Evolutionary conservation across 1,140 invertebrate species (phyloP).

Genomic region (Lethocerus indicus): DNA sequence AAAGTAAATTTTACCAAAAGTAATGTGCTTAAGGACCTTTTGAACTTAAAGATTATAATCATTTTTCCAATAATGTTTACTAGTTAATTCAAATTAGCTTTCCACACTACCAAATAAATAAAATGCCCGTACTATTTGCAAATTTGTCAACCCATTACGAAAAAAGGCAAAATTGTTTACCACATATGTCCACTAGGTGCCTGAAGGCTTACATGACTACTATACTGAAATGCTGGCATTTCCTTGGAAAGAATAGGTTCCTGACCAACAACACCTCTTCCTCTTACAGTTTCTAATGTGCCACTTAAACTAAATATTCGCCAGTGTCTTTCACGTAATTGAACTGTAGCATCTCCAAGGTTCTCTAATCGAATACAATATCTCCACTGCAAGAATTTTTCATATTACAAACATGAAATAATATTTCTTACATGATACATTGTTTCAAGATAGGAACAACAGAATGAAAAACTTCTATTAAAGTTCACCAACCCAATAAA

Average conservation of each 20-base stretch:
- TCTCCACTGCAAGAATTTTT: slow-evolving; percentile 52
- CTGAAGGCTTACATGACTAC: slow-evolving; percentile 89
- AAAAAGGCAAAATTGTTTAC: slow-evolving; percentile 29
- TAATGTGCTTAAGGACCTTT: too few species aligned
- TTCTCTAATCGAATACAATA: slow-evolving; percentile 95
- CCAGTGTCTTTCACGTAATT: slow-evolving; percentile 90
- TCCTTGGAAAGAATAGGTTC: slow-evolving; percentile 78
- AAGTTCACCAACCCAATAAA: slow-evolving; percentile 64
- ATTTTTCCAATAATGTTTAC: too few species aligned
- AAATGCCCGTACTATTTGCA: slow-evolving; percentile 6
- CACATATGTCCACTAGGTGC: slow-evolving; percentile 98
- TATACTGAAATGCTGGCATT: slow-evolving; percentile 92
- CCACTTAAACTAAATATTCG: slow-evolving; percentile 89
- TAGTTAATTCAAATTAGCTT: too few species aligned
- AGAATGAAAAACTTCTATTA: not conserved
- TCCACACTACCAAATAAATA: too few species aligned
- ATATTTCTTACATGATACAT: not conserved
- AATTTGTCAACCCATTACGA: not conserved
- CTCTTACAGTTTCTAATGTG: slow-evolving; percentile 85
- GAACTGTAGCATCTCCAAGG: slow-evolving; percentile 71
- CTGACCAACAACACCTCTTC: slow-evolving; percentile 86
- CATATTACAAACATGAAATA: not conserved
- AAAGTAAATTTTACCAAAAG: too few species aligned
- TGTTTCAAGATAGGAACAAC: not conserved
- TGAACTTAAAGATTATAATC: too few species aligned